Conservation (phyloP, 2,113 vertebrate species). For the Alethe diademata region DNA sequence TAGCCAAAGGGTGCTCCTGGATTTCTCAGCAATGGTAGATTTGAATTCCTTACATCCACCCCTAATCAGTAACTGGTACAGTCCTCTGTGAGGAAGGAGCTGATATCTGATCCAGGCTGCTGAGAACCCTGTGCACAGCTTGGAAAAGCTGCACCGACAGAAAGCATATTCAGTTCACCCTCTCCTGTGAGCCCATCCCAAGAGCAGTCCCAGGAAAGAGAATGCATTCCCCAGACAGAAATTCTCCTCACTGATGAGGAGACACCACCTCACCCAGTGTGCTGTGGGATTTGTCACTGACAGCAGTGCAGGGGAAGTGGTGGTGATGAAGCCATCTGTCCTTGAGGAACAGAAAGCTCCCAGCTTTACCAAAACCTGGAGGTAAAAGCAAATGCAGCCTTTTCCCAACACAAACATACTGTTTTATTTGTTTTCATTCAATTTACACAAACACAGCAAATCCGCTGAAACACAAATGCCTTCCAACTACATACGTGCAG, state of each 20-base stretch:
- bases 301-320: not conserved
- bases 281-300: not conserved
- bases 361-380: not conserved
- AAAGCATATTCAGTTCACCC: not conserved
- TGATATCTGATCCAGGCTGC: not conserved
- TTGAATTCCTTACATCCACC: not conserved
- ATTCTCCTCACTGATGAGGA: not conserved
- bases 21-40: not conserved
- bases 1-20: not conserved
- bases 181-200: not conserved
- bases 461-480: not conserved
- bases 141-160: not conserved
- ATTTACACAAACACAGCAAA: not conserved
- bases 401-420: not conserved
- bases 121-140: accelerated
- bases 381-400: not conserved
- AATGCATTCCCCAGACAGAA: not conserved
- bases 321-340: not conserved
- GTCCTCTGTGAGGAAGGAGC: not conserved
- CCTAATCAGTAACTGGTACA: not conserved
- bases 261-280: not conserved
- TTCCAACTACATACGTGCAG: not conserved
- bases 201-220: not conserved
- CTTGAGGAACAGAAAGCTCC: not conserved
- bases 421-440: not conserved